Evolutionary conservation across 2,888 invertebrate genomes (phyloP), one percentile per base, ranked within the genome.

Genomic region (Chrysolina americana): DNA sequence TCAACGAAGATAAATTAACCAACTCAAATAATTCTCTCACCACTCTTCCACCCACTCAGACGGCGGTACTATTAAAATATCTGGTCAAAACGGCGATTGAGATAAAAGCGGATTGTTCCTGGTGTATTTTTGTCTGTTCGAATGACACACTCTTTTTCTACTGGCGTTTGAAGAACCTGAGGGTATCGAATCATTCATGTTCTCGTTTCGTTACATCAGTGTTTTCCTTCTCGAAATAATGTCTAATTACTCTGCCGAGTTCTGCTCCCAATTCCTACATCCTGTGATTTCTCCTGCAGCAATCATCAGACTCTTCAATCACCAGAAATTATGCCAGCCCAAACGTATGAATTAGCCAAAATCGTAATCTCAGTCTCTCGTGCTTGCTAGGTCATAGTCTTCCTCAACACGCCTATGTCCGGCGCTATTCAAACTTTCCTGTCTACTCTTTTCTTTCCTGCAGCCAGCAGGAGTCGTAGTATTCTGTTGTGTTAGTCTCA

Each of bases 361-460:
- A 59, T 28, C n/a, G 4, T 36, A 28, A 59, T 59, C 23, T 59
- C 36, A 11, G n/a, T 50, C n/a, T 50, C n/a, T 59, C 2, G 59
- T 36, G 6, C 17, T 36, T n/a, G 59, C 23, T 44, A 17, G 66
- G 62, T 70, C 62, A 59, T 17, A 62, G 13, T 36, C 50, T 47
- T 63, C 69, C 70, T 62, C 21, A 64, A 70, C 63, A 65, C 74
- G 74, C 70, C 70, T 11, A 62, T 70, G 69, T 56, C 71, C 71
- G 63, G 71, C 69, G 70, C 72, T 70, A 62, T 56, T 69, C 68
- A 9, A 44, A 70, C 70, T 70, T 70, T 70, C 63, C 70, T 50
- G 50, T 47, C 47, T 36, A 28, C 62, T 70, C 48, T 64, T 62
- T 41, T 44, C 44, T 48, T 44, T 70, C 70, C 62, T 21, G 47